phyloP scores from a whole-genome alignment of 2,888 invertebrate genomes.

The Myopa testacea region DNA sequence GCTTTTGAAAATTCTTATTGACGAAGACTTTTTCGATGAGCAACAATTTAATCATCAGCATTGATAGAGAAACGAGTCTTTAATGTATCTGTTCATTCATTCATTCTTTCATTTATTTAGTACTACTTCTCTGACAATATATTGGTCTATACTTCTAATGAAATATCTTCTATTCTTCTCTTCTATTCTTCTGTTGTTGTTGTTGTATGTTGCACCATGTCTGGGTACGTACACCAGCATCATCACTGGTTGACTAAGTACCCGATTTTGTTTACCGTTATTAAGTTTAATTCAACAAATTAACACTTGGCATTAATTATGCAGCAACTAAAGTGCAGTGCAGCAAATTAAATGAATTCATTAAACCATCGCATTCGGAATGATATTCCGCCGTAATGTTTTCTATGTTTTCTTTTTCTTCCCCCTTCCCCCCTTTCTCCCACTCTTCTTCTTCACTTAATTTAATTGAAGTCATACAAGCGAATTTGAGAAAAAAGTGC shows the following conservation, averaged over 20 bases:
- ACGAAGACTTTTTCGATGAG: too few relatives aligned
- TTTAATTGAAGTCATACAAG: neutral
- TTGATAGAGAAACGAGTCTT: neutral
- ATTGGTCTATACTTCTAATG: neutral
- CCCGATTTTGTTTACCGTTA: neutral
- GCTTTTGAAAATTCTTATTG: too few relatives aligned
- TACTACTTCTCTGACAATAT: neutral
- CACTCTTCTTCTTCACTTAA: too few relatives aligned
- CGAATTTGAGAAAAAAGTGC: neutral
- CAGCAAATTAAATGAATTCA: neutral
- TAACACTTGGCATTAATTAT: conserved; percentile 16
- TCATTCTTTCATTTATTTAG: neutral
- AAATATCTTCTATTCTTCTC: too few relatives aligned
- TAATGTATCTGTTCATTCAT: neutral
- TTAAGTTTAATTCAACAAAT: conserved; percentile 20
- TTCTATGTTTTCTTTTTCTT: neutral
- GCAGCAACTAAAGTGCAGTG: neutral
- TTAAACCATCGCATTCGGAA: neutral
- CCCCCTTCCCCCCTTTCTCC: too few relatives aligned
- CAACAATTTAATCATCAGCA: neutral
- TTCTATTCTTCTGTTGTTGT: too few relatives aligned
- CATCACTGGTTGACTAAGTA: neutral
- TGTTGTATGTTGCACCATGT: too few relatives aligned
- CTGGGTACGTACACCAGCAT: neutral
- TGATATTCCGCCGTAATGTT: neutral